phyloP scores from a whole-genome alignment of 1,140 invertebrate species.

The Colletes latitarsis region DNA sequence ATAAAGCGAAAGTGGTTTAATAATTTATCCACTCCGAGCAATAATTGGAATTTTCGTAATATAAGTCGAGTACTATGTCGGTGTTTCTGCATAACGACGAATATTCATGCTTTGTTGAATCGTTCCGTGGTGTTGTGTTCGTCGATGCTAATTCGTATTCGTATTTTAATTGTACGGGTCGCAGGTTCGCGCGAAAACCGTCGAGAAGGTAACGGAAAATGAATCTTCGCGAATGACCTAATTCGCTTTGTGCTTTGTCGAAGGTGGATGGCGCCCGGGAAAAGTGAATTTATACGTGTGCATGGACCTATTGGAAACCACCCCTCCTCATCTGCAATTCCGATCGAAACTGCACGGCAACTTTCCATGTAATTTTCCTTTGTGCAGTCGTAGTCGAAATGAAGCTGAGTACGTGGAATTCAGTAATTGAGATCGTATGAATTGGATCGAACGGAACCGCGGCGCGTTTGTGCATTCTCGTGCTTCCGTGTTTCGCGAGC shows the following conservation, averaged over 20 bases:
- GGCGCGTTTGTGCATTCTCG: neutral
- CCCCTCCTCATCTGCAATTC: slow-evolving; percentile 38
- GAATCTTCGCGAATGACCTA: slow-evolving; percentile 29
- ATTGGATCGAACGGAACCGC: slow-evolving; percentile 7
- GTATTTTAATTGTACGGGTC: neutral
- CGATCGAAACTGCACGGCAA: slow-evolving; percentile 40
- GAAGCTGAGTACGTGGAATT: slow-evolving; percentile 39
- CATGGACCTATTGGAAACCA: slow-evolving; percentile 15
- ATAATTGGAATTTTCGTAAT: too few species aligned
- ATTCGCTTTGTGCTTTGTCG: slow-evolving; percentile 15
- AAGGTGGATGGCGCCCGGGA: slow-evolving; percentile 12
- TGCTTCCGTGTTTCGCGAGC: neutral
- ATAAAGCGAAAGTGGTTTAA: too few species aligned
- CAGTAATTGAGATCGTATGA: slow-evolving; percentile 45
- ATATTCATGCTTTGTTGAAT: too few species aligned
- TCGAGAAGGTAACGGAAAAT: slow-evolving; percentile 8
- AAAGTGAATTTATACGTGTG: slow-evolving; percentile 47
- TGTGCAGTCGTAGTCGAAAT: slow-evolving; percentile 31
- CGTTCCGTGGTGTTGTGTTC: too few species aligned
- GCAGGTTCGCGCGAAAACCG: neutral
- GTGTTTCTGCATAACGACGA: too few species aligned
- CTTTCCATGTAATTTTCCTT: slow-evolving; percentile 51
- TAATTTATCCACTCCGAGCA: too few species aligned
- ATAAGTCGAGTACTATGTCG: too few species aligned
- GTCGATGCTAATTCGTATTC: neutral